These are phyloP conservation scores for Cloeon dipterum DNA, from an alignment of 2,888 invertebrate species.

Conservation along the genomic window DNA sequence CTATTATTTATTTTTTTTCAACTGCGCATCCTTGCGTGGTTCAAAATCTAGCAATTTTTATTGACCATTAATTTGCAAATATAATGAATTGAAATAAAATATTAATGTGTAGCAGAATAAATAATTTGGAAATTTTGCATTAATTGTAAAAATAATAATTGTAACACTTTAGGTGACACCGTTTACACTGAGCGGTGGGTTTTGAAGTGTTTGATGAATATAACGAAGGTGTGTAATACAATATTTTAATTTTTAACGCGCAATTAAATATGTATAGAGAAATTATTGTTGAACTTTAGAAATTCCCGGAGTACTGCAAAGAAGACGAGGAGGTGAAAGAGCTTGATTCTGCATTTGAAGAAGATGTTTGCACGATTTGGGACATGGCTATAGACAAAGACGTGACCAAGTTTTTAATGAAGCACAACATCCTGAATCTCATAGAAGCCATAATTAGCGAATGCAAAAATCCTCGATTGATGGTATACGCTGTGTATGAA, in stretches of 20 bases:
- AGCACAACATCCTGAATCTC: conserved; percentile 40
- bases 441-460: conserved; percentile 29
- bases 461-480: conserved; percentile 35
- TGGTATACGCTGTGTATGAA: conserved; percentile 14
- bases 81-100: too few relatives aligned
- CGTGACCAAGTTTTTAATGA: conserved; percentile 41
- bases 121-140: too few relatives aligned
- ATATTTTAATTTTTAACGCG: background rate
- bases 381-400: conserved; percentile 65
- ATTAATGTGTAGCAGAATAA: too few relatives aligned
- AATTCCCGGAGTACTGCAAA: conserved; percentile 5
- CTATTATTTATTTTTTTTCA: too few relatives aligned
- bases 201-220: conserved; percentile 37
- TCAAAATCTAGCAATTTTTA: too few relatives aligned
- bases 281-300: background rate
- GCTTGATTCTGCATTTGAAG: conserved; percentile 27
- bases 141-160: too few relatives aligned
- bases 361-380: conserved; percentile 56
- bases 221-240: conserved; percentile 20
- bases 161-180: conserved; percentile 38
- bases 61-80: too few relatives aligned
- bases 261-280: background rate
- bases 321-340: conserved; percentile 8
- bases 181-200: conserved; percentile 57
- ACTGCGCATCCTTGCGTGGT: too few relatives aligned